Conservation (phyloP, 2,113 vertebrate genomes). For the Nothobranchius furzeri region DNA sequence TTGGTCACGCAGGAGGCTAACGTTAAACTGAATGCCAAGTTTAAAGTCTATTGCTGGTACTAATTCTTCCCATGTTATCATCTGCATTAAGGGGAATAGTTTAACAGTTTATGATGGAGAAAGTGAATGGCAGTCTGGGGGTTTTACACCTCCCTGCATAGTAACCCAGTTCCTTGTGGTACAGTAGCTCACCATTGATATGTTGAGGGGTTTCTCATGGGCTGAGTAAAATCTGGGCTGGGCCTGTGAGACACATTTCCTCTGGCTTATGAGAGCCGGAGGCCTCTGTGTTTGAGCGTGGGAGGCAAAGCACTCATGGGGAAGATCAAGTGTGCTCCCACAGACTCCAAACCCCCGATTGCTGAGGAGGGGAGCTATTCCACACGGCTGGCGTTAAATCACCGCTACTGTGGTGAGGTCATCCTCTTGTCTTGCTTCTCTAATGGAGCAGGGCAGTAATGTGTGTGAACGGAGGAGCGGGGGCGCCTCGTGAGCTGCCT, state of each 20-base stretch:
- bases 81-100: constrained; percentile 40
- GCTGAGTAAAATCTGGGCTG: constrained; percentile 60
- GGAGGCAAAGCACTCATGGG: constrained; percentile 71
- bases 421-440: constrained; percentile 63
- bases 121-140: constrained; percentile 46
- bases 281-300: constrained; percentile 66
- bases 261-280: constrained; percentile 69
- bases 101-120: constrained; percentile 55
- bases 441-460: constrained; percentile 75
- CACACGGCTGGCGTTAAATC: constrained; percentile 69
- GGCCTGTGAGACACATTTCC: constrained; percentile 74
- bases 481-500: constrained; percentile 53
- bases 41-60: constrained; percentile 21
- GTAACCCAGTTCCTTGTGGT: constrained; percentile 60
- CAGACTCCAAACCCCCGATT: constrained; percentile 70
- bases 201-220: constrained; percentile 76
- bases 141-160: constrained; percentile 47
- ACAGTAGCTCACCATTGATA: constrained; percentile 76
- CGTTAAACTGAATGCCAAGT: constrained; percentile 3
- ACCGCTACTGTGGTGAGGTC: constrained; percentile 71
- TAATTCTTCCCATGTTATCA: constrained; percentile 21
- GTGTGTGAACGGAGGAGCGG: constrained; percentile 61
- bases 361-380: constrained; percentile 61
- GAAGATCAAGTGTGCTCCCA: constrained; percentile 74
- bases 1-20: constrained; percentile 13